Evolutionary conservation across 2,888 invertebrate species (phyloP), one percentile per base, ranked within the genome.

Genomic region (Cheiracanthium punctorium): DNA sequence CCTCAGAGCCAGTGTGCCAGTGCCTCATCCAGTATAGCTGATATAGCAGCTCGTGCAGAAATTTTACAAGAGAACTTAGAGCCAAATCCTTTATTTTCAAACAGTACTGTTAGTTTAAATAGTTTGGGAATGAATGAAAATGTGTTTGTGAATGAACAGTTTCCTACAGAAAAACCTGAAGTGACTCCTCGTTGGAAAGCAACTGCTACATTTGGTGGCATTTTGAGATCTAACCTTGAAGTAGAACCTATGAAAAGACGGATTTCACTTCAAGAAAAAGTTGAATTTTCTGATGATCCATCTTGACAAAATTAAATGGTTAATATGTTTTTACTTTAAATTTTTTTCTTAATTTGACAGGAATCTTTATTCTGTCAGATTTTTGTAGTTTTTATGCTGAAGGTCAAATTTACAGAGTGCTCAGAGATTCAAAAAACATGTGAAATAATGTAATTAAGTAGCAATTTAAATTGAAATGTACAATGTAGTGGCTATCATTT

Each of bases 81-180:
- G 24, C 87, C 88, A 17, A 89, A 88, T 76, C 89, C 90, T 4
- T 82, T 97, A 87, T 96, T 96, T 91, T 96, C 96, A 0, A 97
- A 97, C 91, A 96, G 96, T 90, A 95, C 96, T 14, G 96, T 93
- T 30, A 91, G 91, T 89, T 89, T 92, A 43, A 89, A 96, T 90
- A 96, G 95, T 90, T 95, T 96, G 7, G 95, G 95, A 89, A 93
- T 97, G 14, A 96, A 96, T 91, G 96, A 96, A 90, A 95, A 95
- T 90, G 91, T 95, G 0, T 88, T 85, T 73, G 89, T 80, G 0
- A 77, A 82, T 73, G 87, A 88, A 29, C 80, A 80, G 12, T 80
- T 86, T 33, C 41, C 86, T 1, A 24, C 10, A 14, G 80, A 70
- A 12, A 72, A 87, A 64, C 1, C 73, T 0, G 87, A 82, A 48